Evolutionary conservation across 2,888 invertebrate genomes (phyloP), one percentile per base, ranked within the genome.

Genomic region (Neoitamus cyanurus): DNA sequence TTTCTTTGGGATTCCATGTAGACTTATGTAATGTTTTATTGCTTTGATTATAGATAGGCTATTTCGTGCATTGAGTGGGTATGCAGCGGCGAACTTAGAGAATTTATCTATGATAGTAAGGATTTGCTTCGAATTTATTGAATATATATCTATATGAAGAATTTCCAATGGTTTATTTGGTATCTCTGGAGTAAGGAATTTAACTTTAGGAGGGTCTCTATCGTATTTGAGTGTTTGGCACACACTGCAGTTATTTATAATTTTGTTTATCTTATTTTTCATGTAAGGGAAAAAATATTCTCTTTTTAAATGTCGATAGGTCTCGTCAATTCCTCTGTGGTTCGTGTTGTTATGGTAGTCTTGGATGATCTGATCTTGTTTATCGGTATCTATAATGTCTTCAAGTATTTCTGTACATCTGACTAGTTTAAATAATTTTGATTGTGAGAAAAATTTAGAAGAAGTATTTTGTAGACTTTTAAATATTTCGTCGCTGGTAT

Each of bases 401-500:
- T 36, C 15, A n/a, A 85, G 42, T 28, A 83, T 78, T 31, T 85
- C 85, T 9, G 58, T 48, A 11, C 82, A 84, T 46, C n/a, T 2
- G 3, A 46, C 4, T 46, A 46, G 4, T 46, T 46, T 46, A n/a
- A 46, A 46, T n/a, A 11, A 3, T 46, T 46, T 46, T 1, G n/a
- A n/a, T 3, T 46, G 13, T 2, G 42, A 46, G n/a, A 46, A 46
- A n/a, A 46, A 13, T 46, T 46, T 46, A 46, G 42, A n/a, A 46
- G 3, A 46, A 13, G n/a, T n/a, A 46, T 11, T n/a, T 83, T 86
- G 87, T 15, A 87, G 37, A 9, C 69, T 72, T 46, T 42, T 77
- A 20, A 86, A 87, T 9, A 69, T 85, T 30, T 77, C 34, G 15
- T 86, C 84, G 30, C 80, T 75, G 30, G 86, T 72, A 28, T 75